Conservation (phyloP, 2,797 vertebrate genomes). For the Nasua narica region DNA sequence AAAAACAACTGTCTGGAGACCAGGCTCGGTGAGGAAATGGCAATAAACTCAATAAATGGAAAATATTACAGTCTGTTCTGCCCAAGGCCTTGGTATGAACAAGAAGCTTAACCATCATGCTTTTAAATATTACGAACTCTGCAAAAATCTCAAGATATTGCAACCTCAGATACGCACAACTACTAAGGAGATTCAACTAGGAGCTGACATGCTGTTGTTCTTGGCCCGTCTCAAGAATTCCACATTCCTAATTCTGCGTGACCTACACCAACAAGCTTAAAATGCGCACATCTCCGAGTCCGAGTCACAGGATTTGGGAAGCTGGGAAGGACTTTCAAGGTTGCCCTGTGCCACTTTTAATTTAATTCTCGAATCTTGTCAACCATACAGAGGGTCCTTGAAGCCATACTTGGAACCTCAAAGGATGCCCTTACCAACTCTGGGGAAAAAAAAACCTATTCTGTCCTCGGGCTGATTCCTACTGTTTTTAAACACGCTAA, state of each 20-base stretch:
- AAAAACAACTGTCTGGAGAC: neutral
- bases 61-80: neutral
- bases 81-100: neutral
- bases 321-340: neutral
- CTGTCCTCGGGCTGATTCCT: neutral
- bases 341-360: neutral
- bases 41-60: neutral
- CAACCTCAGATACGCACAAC: neutral
- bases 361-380: neutral
- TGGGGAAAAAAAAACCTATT: neutral
- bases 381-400: neutral
- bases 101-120: neutral
- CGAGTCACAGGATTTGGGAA: neutral
- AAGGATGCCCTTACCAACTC: neutral
- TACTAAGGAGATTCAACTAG: neutral
- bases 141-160: neutral
- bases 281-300: neutral
- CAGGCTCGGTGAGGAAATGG: neutral
- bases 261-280: neutral
- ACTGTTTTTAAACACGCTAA: neutral
- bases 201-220: neutral
- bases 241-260: neutral
- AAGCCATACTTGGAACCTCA: neutral
- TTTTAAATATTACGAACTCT: neutral
- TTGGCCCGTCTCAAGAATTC: neutral